These are phyloP conservation scores for Desoria tigrina DNA, from an alignment of 2,888 invertebrate genomes.

Conservation along the genomic window DNA sequence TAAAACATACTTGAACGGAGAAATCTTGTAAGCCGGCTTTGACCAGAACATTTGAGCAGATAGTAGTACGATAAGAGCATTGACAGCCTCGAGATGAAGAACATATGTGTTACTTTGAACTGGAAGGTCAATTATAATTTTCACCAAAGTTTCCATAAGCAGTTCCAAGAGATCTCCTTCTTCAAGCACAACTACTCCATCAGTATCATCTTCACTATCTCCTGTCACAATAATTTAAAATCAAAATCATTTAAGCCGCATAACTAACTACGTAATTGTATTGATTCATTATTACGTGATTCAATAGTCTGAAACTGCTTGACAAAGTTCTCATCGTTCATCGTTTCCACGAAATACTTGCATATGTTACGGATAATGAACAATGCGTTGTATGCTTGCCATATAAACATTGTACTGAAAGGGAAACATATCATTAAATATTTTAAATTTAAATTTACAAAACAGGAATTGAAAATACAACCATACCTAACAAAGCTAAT, in stretches of 20 bases:
- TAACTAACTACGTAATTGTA: too few relatives aligned
- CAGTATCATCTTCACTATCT: constrained; percentile 26
- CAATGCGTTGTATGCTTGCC: constrained; percentile 92
- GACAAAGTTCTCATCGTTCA: constrained; percentile 83
- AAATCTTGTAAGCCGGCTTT: constrained; percentile 68
- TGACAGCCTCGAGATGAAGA: constrained; percentile 83
- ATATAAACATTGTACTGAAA: constrained; percentile 74
- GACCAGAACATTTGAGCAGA: constrained; percentile 83
- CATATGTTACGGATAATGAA: constrained; percentile 77
- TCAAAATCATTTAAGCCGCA: background rate
- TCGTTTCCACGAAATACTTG: constrained; percentile 87
- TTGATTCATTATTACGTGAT: constrained; percentile 24
- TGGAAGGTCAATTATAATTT: constrained; percentile 79
- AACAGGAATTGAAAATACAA: too few relatives aligned
- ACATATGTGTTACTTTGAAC: constrained; percentile 75
- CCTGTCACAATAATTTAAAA: constrained; percentile 5
- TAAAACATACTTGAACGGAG: constrained; percentile 66
- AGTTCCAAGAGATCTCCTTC: constrained; percentile 63
- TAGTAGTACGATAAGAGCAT: constrained; percentile 80
- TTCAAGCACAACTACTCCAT: constrained; percentile 13
- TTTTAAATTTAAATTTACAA: background rate
- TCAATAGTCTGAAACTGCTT: constrained; percentile 72
- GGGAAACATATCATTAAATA: constrained; percentile 38
- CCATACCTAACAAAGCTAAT: too few relatives aligned
- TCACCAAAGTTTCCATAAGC: constrained; percentile 73